These are phyloP conservation scores for Aricia artaxerxes DNA, from an alignment of 2,888 invertebrate genomes.

Conservation along the genomic window DNA sequence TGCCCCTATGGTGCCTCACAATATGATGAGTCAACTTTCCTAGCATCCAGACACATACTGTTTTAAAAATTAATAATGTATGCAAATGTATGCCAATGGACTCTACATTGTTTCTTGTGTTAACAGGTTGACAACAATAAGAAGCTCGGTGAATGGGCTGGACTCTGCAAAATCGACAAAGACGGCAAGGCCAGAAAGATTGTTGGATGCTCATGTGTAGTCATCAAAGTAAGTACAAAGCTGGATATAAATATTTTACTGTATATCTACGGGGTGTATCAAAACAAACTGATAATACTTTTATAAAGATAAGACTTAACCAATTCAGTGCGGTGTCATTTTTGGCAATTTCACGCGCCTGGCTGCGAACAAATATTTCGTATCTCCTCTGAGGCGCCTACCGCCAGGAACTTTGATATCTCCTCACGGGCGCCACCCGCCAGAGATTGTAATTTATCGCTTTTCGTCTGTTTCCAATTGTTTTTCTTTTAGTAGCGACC, in stretches of 20 bases:
- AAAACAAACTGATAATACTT: no score
- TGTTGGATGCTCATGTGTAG: slow-evolving; percentile 98
- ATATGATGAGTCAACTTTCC: slow-evolving; percentile 72
- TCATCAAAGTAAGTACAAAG: slow-evolving; percentile 87
- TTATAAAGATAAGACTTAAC: no score
- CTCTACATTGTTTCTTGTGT: neutral
- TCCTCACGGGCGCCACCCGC: no score
- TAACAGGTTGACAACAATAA: slow-evolving; percentile 96
- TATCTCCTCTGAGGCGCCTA: no score
- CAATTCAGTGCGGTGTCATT: no score
- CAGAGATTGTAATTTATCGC: no score
- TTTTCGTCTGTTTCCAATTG: no score
- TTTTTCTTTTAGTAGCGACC: no score
- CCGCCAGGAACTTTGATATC: no score
- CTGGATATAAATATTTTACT: neutral
- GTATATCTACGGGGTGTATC: neutral
- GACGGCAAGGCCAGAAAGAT: slow-evolving; percentile 99
- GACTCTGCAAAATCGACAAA: slow-evolving; percentile 99
- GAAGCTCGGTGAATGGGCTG: slow-evolving; percentile 99
- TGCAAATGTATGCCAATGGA: neutral
- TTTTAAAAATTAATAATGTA: neutral
- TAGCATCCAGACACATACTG: slow-evolving; percentile 65
- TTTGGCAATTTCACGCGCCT: no score
- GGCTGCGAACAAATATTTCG: no score
- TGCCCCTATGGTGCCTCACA: slow-evolving; percentile 76